Base-by-base conservation (phyloP, 1,140 invertebrate genomes). In the Sesamia nonagrioides region DNA sequence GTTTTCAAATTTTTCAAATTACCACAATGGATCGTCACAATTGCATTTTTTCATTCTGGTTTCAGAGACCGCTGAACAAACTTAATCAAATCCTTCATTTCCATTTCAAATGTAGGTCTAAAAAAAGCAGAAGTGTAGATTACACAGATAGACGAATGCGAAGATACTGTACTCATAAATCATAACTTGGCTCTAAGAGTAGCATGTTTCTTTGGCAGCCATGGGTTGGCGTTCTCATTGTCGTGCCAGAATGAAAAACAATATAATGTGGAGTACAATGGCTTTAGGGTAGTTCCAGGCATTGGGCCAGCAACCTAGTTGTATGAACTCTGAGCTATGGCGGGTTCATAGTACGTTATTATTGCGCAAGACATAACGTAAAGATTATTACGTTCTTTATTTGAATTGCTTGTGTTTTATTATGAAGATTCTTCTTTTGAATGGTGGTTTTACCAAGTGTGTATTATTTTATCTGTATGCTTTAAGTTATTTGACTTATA, bases 191-290 rank as follows among this genome's bases (percentile, higher is more conserved):
- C 66, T 69, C 50, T 69, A 40, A 61, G 35, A 42, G 18, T 13
- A 68, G 11, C 4, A 69, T 13, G 45, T 69, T 69, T 69, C 66
- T 69, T 69, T 69, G 66, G 66, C 66, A 69, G 7, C 42, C 42
- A 48, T 69, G 8, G 42, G 40, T 21, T 15, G 13, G 45, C n/a
- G 48, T 45, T 27, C 50, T 69, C 66, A 69, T 69, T 40, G 66
- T 45, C 7, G 42, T 50, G 21, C 33, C 21, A 15, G 35, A 69
- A 60, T 37, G 63, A 68, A 69, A 69, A 45, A 69, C 42, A 69
- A 50, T 69, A 69, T 33, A 50, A 7, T 69, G 13, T 50, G 42
- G 42, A 69, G 42, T 33, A 69, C 66, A 69, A 69, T 48, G 42
- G 66, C 42, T 48, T 9, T 11, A 7, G 11, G 42, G 11, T 0